Evolutionary conservation across 2,113 vertebrate species (phyloP).

Genomic region (Chrysochloris asiatica): DNA sequence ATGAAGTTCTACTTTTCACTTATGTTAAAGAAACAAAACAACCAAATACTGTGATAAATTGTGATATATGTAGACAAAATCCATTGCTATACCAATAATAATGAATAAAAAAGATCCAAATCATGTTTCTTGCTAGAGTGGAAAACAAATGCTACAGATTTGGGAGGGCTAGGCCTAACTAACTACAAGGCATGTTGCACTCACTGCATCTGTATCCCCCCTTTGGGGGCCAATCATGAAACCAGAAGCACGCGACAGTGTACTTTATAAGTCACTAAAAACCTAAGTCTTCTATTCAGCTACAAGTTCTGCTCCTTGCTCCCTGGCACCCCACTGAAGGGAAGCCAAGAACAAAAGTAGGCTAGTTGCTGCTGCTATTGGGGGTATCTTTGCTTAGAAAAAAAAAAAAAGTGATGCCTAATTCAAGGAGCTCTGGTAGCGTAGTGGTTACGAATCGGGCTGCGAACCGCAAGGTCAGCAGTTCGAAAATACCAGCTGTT

Average conservation of each 20-base stretch:
- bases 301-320: neutral
- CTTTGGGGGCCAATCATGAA: neutral
- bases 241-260: neutral
- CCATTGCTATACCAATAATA: neutral
- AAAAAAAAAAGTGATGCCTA: no score
- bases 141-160: neutral
- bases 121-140: neutral
- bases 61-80: neutral
- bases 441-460: no score
- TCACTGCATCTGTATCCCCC: accelerated
- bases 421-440: no score
- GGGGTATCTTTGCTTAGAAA: neutral
- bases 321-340: neutral
- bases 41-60: no score
- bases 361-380: neutral
- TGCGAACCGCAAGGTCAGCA: no score
- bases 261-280: neutral
- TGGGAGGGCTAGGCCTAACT: neutral
- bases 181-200: neutral
- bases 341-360: neutral
- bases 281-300: neutral
- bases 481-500: no score
- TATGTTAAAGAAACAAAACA: neutral
- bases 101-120: neutral
- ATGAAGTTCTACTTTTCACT: neutral